Conservation (phyloP, 2,888 invertebrate genomes). For the Drosophila acutilabella region DNA sequence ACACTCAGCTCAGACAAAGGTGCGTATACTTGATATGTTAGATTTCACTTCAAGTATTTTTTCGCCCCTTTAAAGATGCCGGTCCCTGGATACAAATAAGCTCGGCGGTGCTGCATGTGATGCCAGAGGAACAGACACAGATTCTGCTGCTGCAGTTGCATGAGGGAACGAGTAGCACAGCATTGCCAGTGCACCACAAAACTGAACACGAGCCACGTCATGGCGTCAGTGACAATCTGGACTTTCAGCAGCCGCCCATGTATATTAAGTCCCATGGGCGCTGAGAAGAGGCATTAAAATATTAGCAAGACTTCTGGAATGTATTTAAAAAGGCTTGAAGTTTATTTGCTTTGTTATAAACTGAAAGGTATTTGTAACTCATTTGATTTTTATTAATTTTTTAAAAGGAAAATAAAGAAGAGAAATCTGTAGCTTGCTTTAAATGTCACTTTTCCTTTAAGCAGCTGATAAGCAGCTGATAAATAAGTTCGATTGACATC, state of each 20-base stretch:
- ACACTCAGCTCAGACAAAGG: constrained; percentile 46
- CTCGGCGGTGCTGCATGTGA: constrained; percentile 69
- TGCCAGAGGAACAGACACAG: constrained; percentile 39
- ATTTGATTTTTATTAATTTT: too few relatives aligned
- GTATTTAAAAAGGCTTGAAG: too few relatives aligned
- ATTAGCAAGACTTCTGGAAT: too few relatives aligned
- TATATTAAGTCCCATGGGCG: constrained; percentile 47
- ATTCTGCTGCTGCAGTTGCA: constrained; percentile 47
- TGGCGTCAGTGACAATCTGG: constrained; percentile 56
- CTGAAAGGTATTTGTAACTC: too few relatives aligned
- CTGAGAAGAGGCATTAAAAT: not conserved
- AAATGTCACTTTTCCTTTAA: too few relatives aligned
- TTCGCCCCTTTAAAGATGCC: constrained; percentile 42
- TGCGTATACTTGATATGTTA: constrained; percentile 38
- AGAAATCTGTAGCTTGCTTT: too few relatives aligned
- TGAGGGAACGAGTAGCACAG: constrained; percentile 3
- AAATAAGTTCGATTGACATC: too few relatives aligned
- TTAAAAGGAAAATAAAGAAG: too few relatives aligned
- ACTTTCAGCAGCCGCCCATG: constrained; percentile 32
- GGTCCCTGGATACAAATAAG: constrained; percentile 71
- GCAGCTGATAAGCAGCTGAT: too few relatives aligned
- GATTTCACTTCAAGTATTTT: not conserved
- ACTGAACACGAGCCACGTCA: constrained; percentile 23
- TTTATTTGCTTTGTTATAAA: too few relatives aligned
- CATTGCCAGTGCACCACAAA: constrained; percentile 40